These are phyloP conservation scores for Hecatera dysodea DNA, from an alignment of 2,888 invertebrate genomes.

Conservation along the genomic window DNA sequence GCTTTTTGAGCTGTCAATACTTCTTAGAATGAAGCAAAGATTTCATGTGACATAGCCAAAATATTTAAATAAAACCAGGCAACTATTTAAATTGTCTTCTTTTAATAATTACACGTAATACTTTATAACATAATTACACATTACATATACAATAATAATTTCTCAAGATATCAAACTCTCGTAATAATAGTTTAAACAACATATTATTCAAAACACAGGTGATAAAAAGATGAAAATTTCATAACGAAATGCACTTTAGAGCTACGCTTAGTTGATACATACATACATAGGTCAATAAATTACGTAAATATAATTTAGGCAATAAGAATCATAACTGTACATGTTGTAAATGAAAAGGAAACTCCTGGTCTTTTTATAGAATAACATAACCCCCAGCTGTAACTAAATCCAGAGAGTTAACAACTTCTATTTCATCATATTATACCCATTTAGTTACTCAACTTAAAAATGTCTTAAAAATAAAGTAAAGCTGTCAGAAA, in stretches of 20 bases:
- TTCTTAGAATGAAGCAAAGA: conserved; percentile 1
- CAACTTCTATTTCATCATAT: conserved; percentile 49
- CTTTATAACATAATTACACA: conserved; percentile 91
- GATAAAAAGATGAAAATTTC: conserved; percentile 83
- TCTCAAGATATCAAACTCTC: conserved; percentile 89
- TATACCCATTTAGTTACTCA: conserved; percentile 63
- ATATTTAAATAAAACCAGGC: conserved; percentile 68
- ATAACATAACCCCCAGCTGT: conserved; percentile 58
- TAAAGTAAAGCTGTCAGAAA: conserved; percentile 87
- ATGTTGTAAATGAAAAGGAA: conserved; percentile 75
- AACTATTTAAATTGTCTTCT: conserved; percentile 87
- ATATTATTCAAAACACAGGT: conserved; percentile 85
- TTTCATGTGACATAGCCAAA: neutral
- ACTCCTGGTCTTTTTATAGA: conserved; percentile 69
- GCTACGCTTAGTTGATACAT: conserved; percentile 83
- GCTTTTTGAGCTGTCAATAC: conserved; percentile 26
- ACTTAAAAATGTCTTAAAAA: conserved; percentile 78
- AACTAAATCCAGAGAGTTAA: conserved; percentile 58
- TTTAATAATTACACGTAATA: conserved; percentile 91
- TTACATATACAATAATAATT: conserved; percentile 90
- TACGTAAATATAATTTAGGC: conserved; percentile 90
- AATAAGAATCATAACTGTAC: conserved; percentile 86
- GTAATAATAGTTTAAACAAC: conserved; percentile 85
- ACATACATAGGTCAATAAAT: conserved; percentile 86
- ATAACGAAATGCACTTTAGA: conserved; percentile 88